Percentiles rank a stretch among this genome's conserved stretches.
Conservation (phyloP, 2,113 vertebrate genomes). For the Ptychochromis oligacanthus region DNA sequence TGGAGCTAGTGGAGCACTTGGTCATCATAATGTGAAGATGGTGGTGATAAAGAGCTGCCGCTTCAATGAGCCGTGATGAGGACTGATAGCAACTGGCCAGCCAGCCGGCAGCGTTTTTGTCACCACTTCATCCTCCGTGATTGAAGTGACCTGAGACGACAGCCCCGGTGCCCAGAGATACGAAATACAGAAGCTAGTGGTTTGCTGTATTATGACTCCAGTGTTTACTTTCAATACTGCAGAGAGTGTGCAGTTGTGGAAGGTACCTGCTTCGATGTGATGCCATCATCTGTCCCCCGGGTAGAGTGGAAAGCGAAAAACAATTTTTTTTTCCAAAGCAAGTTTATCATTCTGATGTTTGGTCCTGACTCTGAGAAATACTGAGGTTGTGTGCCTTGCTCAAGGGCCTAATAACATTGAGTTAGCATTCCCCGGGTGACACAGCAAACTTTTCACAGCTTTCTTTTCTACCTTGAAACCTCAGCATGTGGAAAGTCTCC, state of each 20-base stretch:
- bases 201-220: background rate
- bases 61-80: constrained; percentile 13
- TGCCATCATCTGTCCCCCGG: background rate
- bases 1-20: background rate
- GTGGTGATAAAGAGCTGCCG: constrained; percentile 25
- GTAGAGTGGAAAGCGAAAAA: background rate
- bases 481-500: background rate
- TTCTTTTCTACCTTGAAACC: constrained; percentile 1
- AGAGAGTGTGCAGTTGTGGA: background rate
- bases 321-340: background rate
- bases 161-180: constrained; percentile 5
- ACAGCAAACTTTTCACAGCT: constrained; percentile 8
- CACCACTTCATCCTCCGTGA: constrained; percentile 27
- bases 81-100: constrained; percentile 15
- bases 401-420: constrained; percentile 48
- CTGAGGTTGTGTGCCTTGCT: constrained; percentile 35
- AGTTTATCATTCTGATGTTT: constrained; percentile 28
- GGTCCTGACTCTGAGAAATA: background rate
- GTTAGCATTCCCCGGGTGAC: constrained; percentile 29
- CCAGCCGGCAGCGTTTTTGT: constrained; percentile 14
- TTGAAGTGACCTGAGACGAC: constrained; percentile 28
- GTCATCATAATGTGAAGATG: constrained; percentile 19
- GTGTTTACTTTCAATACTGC: background rate
- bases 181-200: constrained; percentile 2
- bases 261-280: constrained; percentile 10